A percentile compares a stretch with the other conserved stretches of the same genome.
Conservation (phyloP, 2,797 vertebrate species). For the Rhinichthys osculus region DNA sequence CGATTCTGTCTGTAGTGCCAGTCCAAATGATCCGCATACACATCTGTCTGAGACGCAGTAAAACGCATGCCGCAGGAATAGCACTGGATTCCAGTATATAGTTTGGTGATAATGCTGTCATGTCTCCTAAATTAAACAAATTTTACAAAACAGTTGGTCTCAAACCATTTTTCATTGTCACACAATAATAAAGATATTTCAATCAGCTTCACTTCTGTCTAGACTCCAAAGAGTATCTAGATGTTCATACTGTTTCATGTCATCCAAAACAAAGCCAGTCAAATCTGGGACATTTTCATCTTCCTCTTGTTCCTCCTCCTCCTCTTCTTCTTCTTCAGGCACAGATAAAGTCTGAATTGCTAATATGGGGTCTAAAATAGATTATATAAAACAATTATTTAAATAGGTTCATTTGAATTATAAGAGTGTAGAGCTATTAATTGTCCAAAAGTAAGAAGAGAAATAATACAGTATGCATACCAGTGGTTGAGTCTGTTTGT, state of each 20-base stretch:
- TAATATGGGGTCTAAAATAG: constrained; percentile 69
- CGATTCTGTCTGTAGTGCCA: constrained; percentile 99
- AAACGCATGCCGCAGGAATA: constrained; percentile 98
- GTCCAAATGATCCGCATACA: constrained; percentile 97
- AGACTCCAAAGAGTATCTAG: neutral
- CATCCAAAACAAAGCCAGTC: constrained; percentile 89
- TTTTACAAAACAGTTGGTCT: neutral
- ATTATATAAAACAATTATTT: neutral
- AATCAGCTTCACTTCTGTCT: neutral
- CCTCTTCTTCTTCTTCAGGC: constrained; percentile 78
- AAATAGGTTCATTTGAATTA: neutral
- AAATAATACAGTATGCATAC: constrained; percentile 11
- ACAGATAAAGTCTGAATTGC: constrained; percentile 65
- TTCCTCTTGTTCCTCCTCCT: constrained; percentile 84
- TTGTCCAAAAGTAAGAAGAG: neutral
- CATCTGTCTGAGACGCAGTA: constrained; percentile 93
- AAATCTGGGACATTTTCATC: constrained; percentile 91
- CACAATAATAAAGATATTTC: neutral
- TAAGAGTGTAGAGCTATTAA: neutral
- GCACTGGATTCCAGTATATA: constrained; percentile 98
- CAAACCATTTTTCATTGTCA: neutral
- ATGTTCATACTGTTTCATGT: constrained; percentile 90
- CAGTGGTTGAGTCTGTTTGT: constrained; percentile 78
- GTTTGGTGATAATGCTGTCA: constrained; percentile 88
- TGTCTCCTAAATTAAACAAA: constrained; percentile 80